Evolutionary conservation across 2,888 invertebrate species (phyloP).

Genomic region (Cheilosia pagana): DNA sequence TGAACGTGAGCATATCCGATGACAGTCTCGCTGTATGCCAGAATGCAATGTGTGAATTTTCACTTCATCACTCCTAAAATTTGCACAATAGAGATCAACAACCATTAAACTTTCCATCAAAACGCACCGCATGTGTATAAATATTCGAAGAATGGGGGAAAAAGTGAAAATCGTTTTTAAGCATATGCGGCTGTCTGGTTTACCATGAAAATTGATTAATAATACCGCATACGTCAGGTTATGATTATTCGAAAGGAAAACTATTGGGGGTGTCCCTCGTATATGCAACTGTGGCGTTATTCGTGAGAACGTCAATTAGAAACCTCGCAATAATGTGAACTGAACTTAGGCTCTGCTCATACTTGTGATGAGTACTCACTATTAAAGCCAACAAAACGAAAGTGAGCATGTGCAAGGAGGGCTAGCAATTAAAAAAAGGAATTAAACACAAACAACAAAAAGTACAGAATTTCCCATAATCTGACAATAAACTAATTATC

Average conservation of each 20-base stretch:
- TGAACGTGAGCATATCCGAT: background rate
- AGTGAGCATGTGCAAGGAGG: constrained; percentile 51
- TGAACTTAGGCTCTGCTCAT: too few species aligned
- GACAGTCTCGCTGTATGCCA: background rate
- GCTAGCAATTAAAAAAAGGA: constrained; percentile 50
- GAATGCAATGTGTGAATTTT: constrained; percentile 14
- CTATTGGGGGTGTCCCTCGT: background rate
- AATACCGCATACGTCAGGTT: background rate
- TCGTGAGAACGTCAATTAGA: background rate
- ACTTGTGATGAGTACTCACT: background rate
- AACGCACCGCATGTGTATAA: background rate
- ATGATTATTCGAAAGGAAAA: background rate
- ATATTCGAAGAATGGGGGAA: background rate
- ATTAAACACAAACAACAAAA: constrained; percentile 9
- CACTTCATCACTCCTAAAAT: constrained; percentile 12
- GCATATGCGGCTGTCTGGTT: too few species aligned
- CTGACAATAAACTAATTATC: constrained; percentile 67
- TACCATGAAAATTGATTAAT: too few species aligned
- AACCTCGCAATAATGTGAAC: too few species aligned
- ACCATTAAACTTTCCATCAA: constrained; percentile 36
- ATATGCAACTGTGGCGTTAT: background rate
- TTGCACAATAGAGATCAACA: constrained; percentile 15
- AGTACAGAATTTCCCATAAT: constrained; percentile 53
- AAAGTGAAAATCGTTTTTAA: background rate
- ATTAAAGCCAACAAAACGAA: constrained; percentile 40